Percentiles rank a stretch among this genome's conserved stretches.
Evolutionary conservation across 2,888 invertebrate genomes (phyloP).

Genomic region (Acleris laterana): DNA sequence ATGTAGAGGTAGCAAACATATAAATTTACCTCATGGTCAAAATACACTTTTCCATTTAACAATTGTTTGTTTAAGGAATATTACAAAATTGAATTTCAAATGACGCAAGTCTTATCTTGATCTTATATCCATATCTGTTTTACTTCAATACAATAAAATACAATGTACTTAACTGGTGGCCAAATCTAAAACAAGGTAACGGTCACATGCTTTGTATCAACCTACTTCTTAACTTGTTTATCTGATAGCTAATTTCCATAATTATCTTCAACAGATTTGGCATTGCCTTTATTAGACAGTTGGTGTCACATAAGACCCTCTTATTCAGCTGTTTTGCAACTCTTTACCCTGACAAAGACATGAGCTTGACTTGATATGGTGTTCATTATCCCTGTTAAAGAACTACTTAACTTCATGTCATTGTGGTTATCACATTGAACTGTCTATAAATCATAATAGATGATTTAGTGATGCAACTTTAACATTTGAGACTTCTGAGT

Average conservation of each 20-base stretch:
- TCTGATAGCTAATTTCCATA: background rate
- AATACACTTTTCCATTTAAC: too few species aligned
- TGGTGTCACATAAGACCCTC: slow-evolving; percentile 10
- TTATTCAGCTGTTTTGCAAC: slow-evolving; percentile 19
- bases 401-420: slow-evolving; percentile 19
- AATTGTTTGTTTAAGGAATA: too few species aligned
- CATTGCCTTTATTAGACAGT: slow-evolving; percentile 5
- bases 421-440: slow-evolving; percentile 22
- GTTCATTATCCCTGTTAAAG: slow-evolving; percentile 22
- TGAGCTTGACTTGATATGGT: slow-evolving; percentile 22
- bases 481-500: background rate
- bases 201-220: background rate
- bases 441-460: slow-evolving; percentile 17
- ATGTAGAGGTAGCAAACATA: too few species aligned
- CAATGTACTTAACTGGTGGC: too few species aligned
- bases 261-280: background rate
- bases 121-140: too few species aligned
- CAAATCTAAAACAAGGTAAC: background rate
- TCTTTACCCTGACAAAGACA: slow-evolving; percentile 17
- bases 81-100: too few species aligned
- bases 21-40: too few species aligned
- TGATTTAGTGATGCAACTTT: slow-evolving; percentile 14
- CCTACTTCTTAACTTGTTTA: background rate
- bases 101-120: too few species aligned
- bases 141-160: too few species aligned